These are phyloP conservation scores for Hyphantria cunea DNA, from an alignment of 1,140 invertebrate species.

Conservation along the genomic window DNA sequence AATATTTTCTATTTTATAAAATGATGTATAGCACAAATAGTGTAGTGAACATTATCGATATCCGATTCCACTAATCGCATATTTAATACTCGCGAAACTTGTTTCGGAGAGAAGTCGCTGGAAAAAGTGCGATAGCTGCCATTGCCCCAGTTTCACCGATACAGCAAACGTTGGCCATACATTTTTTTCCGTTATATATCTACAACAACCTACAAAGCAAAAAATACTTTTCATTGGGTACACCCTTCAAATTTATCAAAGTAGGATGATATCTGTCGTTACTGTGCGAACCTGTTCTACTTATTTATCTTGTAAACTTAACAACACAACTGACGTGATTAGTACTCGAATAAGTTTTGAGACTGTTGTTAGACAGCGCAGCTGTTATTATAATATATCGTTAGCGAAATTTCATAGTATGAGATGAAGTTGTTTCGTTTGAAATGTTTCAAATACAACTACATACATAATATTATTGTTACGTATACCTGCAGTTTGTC, in stretches of 20 bases:
- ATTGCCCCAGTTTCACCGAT: slow-evolving; percentile 31
- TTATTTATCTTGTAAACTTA: slow-evolving; percentile 23
- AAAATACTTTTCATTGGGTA: slow-evolving; percentile 27
- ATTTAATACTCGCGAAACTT: slow-evolving; percentile 31
- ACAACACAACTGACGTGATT: slow-evolving; percentile 16
- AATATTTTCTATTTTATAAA: slow-evolving; percentile 6
- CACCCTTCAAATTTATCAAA: slow-evolving; percentile 34
- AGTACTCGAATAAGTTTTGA: slow-evolving; percentile 13
- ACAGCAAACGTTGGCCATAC: slow-evolving; percentile 1
- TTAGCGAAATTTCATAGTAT: slow-evolving; percentile 13
- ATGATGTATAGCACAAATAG: background rate
- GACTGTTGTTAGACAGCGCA: slow-evolving; percentile 1
- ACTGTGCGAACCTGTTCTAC: slow-evolving; percentile 11
- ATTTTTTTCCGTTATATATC: slow-evolving; percentile 1
- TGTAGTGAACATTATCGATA: slow-evolving; percentile 25
- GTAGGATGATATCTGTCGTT: slow-evolving; percentile 19
- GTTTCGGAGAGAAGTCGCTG: slow-evolving; percentile 26
- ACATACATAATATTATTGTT: too few species aligned
- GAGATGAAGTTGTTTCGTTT: background rate
- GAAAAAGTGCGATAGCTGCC: slow-evolving; percentile 26
- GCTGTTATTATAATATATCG: slow-evolving; percentile 25
- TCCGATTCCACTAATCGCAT: slow-evolving; percentile 28
- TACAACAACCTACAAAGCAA: background rate
- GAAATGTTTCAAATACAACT: too few species aligned
- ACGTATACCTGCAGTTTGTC: too few species aligned